Evolutionary conservation across 2,888 invertebrate genomes (phyloP).

Genomic region (Leistus spinibarbis): DNA sequence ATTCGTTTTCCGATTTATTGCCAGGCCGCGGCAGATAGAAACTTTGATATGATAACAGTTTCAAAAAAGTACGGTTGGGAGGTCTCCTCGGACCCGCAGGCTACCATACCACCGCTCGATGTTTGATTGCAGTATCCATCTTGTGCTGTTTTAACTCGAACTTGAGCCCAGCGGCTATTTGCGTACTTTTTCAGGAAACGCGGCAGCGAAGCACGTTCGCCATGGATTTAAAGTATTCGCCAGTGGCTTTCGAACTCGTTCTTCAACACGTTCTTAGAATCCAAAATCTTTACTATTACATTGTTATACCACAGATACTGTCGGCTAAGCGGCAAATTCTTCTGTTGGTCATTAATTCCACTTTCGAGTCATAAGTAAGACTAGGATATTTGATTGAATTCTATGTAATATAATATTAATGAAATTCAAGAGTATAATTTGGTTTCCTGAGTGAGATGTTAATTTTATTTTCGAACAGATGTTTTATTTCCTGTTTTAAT

Average conservation of each 20-base stretch:
- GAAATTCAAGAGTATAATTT: too few species aligned
- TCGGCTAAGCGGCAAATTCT: neutral
- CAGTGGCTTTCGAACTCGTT: neutral
- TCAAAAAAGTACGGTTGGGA: conserved; percentile 26
- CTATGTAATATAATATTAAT: too few species aligned
- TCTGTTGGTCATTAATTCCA: too few species aligned
- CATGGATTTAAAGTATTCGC: too few species aligned
- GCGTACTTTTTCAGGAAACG: neutral
- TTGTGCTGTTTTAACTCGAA: conserved; percentile 5
- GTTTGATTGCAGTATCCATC: conserved; percentile 28
- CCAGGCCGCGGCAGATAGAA: conserved; percentile 33
- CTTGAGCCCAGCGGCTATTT: neutral
- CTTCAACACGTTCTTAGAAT: neutral
- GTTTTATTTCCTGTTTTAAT: too few species aligned
- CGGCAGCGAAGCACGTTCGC: neutral
- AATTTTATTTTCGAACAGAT: too few species aligned
- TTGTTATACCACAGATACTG: neutral
- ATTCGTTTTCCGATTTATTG: conserved; percentile 39
- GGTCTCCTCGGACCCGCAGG: neutral
- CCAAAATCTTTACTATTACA: neutral
- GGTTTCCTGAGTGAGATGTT: too few species aligned
- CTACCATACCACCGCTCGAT: neutral
- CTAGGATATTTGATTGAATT: too few species aligned
- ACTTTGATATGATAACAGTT: conserved; percentile 39
- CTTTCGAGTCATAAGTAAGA: too few species aligned